Base-by-base conservation (phyloP, 2,113 vertebrate species). In the Aythya baeri region DNA sequence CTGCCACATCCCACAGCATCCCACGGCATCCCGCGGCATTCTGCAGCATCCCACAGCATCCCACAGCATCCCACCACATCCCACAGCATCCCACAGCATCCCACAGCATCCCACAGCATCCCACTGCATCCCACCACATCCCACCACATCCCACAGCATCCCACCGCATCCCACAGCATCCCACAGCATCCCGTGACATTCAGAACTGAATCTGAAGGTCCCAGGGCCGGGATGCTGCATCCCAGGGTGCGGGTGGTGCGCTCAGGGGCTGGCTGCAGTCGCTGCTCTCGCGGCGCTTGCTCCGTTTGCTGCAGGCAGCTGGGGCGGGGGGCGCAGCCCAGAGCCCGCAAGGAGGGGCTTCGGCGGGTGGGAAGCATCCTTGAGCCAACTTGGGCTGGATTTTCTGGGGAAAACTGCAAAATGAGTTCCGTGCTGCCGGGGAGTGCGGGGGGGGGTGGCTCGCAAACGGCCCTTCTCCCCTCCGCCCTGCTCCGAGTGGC, bases 141-240 rank as follows among this genome's bases (percentile, higher is more conserved):
- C 22, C 14, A 7, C 16, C n/a, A n/a, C 13, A 22, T 20, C 49
- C 34, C 9, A 2, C 26, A 2, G 26, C 7, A 2, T 54, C 34
- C 70, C 15, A 5, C 5, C 1, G 4, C 32, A 27, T 34, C 43
- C 22, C 14, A 7, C 16, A 17, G 16, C 22, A 29, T 36, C 68
- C 34, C 10, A 6, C 38, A 32, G 54, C 29, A 14, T 10, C 22
- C 61, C 12, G 8, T 25, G 25, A 49, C 46, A 49, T 49, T 49
- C 20, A 11, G 20, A 21, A 22, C 46, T 22, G 46, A 49, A 49
- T 49, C 46, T 22, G 46, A 22, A 49, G 20, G 46, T 49, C 46
- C 44, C 44, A 44, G 44, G 22, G 23, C 27, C 0, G 15, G 2
- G 41, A 1, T 38, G 61, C 21, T 44, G 43, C 36, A 2, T n/a